These are phyloP conservation scores for Diorhabda carinulata DNA, from an alignment of 1,140 invertebrate species.

Conservation along the genomic window DNA sequence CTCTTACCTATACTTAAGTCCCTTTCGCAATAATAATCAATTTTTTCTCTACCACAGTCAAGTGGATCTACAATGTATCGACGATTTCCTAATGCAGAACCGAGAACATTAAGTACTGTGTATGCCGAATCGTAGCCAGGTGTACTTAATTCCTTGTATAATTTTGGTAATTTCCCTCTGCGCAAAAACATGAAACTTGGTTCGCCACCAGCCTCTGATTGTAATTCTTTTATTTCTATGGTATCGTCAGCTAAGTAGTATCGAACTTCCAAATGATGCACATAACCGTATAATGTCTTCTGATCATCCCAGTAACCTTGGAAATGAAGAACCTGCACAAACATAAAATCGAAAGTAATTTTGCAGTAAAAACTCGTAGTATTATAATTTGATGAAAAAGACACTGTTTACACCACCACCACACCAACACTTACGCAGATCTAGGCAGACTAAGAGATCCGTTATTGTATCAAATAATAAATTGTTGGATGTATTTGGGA, in stretches of 20 bases:
- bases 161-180: constrained; percentile 74
- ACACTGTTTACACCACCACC: too few species aligned
- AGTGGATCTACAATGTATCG: constrained; percentile 60
- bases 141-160: constrained; percentile 53
- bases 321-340: constrained; percentile 64
- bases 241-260: constrained; percentile 88
- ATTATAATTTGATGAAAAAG: background rate
- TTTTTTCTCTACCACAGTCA: constrained; percentile 50
- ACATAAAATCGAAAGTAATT: background rate
- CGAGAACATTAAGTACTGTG: constrained; percentile 71
- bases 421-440: too few species aligned
- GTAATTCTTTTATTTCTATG: constrained; percentile 78
- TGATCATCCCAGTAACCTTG: constrained; percentile 88
- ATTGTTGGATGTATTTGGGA: too few species aligned
- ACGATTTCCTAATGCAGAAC: constrained; percentile 45
- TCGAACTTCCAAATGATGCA: constrained; percentile 71
- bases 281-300: constrained; percentile 63
- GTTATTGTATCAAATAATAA: too few species aligned
- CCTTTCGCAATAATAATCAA: constrained; percentile 64
- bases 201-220: constrained; percentile 64
- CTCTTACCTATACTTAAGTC: constrained; percentile 71
- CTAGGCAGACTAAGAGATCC: too few species aligned
- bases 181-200: constrained; percentile 68
- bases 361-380: background rate
- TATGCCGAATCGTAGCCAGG: constrained; percentile 55